A percentile compares a stretch with the other conserved stretches of the same genome.
Conservation (phyloP, 2,888 invertebrate species). For the Hylaea fasciaria region DNA sequence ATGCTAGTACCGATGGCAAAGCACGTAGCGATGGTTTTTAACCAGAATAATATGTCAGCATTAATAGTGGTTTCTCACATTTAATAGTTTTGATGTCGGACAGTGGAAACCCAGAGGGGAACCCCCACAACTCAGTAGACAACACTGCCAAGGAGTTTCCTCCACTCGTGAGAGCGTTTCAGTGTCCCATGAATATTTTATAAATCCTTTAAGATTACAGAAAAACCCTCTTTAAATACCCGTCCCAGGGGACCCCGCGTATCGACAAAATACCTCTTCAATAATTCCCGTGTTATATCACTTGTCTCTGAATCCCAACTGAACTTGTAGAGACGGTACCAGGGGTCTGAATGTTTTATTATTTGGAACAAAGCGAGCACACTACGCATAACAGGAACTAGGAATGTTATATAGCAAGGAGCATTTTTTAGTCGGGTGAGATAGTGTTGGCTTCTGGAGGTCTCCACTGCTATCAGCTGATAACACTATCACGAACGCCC, state of each 20-base stretch:
- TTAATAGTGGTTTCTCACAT: too few species aligned
- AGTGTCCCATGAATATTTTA: conserved; percentile 66
- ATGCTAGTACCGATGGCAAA: too few species aligned
- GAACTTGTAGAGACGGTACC: background rate
- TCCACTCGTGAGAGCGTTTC: conserved; percentile 55
- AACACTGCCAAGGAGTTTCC: conserved; percentile 22
- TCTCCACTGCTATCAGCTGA: too few species aligned
- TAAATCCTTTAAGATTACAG: conserved; percentile 60
- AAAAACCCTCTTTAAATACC: conserved; percentile 55
- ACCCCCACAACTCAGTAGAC: background rate
- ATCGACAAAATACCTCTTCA: conserved; percentile 36
- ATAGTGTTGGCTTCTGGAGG: too few species aligned
- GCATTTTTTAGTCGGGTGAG: too few species aligned
- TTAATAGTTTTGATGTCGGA: background rate
- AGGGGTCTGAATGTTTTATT: conserved; percentile 14
- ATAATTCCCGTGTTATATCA: conserved; percentile 31
- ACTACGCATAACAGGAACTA: too few species aligned
- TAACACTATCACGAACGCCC: too few species aligned
- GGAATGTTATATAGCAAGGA: background rate
- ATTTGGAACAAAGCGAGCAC: background rate
- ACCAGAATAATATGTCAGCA: too few species aligned
- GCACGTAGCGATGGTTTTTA: too few species aligned
- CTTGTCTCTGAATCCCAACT: conserved; percentile 19
- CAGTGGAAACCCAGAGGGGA: background rate
- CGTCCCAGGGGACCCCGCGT: conserved; percentile 17